Base-by-base conservation (phyloP, 1,140 invertebrate genomes). In the Drosophila ananassae region DNA sequence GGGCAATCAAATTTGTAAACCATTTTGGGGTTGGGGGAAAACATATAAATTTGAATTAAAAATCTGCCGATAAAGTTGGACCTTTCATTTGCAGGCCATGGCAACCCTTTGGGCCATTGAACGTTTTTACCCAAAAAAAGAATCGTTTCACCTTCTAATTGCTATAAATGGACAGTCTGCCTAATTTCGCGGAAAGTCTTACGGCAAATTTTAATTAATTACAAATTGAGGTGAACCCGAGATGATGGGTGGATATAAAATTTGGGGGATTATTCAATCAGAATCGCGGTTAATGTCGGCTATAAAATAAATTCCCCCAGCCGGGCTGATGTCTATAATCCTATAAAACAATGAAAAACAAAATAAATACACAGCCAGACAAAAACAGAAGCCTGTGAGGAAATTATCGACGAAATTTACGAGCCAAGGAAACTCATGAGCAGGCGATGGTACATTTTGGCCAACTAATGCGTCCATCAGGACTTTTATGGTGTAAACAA, bases 401-500 rank as follows among this genome's bases (percentile, higher is more conserved):
- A 71, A 71, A 71, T 71, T 71, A 71, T 71, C 67, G 52, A 25
- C 8, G 24, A 55, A 63, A 73, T 73, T 73, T 73, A 73, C 71
- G 71, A 73, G 30, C 30, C 28, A 4, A 17, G 30, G 6, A 17
- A 17, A 44, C 44, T 39, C 62, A 59, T 59, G 28, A 51, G 47
- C 24, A 50, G 8, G 46, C 32, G 39, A 68, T 39, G 66, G 41
- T 46, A 52, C 39, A 56, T 73, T 73, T 73, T 32, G 69, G 52
- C 41, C n/a, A 60, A 50, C 50, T 61, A 71, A 72, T 61, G 50
- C 50, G 56, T 60, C 57, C 57, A 61, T 61, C 30, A 60, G 44
- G 47, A 69, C 28, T 79, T 79, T 79, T 79, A 75, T 79, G 72
- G 78, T 79, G 62, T 79, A 79, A 79, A 79, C 77, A 79, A 79